These are phyloP conservation scores for Halictus rubicundus DNA, from an alignment of 1,140 invertebrate genomes.

Conservation along the genomic window DNA sequence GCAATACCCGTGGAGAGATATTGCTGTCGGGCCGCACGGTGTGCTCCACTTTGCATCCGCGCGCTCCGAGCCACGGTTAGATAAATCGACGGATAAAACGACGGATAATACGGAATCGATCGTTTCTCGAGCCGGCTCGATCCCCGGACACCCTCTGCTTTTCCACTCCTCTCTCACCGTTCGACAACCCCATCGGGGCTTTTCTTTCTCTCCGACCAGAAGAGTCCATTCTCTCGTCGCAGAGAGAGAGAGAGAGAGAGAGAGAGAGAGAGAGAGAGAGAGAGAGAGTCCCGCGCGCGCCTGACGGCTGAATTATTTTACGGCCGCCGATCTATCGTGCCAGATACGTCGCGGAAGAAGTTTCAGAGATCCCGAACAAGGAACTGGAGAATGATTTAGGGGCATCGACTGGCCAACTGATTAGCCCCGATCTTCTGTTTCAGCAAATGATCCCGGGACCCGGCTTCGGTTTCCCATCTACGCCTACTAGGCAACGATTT, in stretches of 20 bases:
- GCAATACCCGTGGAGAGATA: conserved; percentile 63
- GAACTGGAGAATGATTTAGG: conserved; percentile 31
- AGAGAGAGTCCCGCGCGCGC: too few relatives aligned
- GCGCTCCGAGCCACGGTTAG: conserved; percentile 32
- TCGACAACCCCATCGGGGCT: too few relatives aligned
- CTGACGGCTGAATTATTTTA: conserved; percentile 50
- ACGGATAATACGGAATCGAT: conserved; percentile 58
- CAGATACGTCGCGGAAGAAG: conserved; percentile 24
- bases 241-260: too few relatives aligned
- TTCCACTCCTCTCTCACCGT: background rate
- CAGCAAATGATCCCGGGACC: background rate
- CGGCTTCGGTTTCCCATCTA: background rate
- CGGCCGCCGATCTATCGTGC: conserved; percentile 21
- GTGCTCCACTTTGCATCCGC: conserved; percentile 61
- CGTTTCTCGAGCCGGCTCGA: conserved; percentile 38
- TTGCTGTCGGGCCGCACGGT: conserved; percentile 36
- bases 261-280: too few relatives aligned
- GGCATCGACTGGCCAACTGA: background rate
- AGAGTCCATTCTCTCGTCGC: too few relatives aligned
- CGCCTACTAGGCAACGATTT: too few relatives aligned
- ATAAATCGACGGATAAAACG: conserved; percentile 65
- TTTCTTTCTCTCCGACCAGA: too few relatives aligned
- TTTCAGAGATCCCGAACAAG: conserved; percentile 11
- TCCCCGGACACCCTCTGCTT: background rate
- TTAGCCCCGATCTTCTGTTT: conserved; percentile 22